Conservation (phyloP, 2,888 invertebrate species). For the Acanthosepion esculentum region DNA sequence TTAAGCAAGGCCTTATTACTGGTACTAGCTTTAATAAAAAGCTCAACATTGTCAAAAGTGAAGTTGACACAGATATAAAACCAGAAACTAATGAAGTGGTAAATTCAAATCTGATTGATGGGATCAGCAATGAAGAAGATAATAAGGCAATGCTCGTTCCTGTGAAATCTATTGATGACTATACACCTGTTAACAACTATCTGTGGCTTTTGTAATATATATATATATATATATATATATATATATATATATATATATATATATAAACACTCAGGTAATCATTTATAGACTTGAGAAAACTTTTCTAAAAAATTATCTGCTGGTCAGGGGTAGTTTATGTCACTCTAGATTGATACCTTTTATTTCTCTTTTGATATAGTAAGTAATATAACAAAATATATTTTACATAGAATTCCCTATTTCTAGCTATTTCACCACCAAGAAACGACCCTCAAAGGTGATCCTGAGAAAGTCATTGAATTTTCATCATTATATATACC, state of each 20-base stretch:
- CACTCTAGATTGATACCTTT: background rate
- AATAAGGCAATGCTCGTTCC: slow-evolving; percentile 35
- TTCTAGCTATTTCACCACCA: no score
- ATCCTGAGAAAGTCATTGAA: background rate
- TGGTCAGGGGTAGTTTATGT: background rate
- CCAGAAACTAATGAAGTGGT: background rate
- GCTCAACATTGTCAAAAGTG: background rate
- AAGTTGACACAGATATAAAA: background rate
- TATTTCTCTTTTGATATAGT: background rate
- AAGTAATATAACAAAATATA: slow-evolving; percentile 6
- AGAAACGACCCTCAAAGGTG: background rate
- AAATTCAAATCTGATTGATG: background rate
- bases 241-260: no score
- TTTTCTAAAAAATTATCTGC: background rate
- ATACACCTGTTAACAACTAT: slow-evolving; percentile 40
- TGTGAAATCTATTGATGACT: background rate
- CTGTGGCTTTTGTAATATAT: slow-evolving; percentile 14
- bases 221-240: background rate
- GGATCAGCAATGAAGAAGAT: background rate
- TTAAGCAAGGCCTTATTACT: background rate
- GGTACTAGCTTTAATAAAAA: background rate
- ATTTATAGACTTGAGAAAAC: background rate
- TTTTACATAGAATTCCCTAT: background rate
- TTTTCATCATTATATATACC: background rate
- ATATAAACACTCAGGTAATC: no score